Evolutionary conservation across 1,140 invertebrate species (phyloP).

Genomic region (Macrobrachium rosenbergii): DNA sequence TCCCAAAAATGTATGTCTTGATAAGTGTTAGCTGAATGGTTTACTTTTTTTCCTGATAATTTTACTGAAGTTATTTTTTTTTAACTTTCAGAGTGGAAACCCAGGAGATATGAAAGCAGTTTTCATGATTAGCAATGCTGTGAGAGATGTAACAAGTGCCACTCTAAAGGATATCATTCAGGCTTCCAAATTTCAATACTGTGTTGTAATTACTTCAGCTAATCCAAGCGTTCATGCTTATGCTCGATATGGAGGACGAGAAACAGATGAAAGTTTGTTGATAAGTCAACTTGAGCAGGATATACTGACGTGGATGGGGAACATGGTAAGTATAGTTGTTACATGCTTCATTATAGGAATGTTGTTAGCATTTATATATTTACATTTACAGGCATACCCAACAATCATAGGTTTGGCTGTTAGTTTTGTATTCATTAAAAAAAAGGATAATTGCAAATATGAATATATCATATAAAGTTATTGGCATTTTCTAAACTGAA

Average conservation of each 20-base stretch:
- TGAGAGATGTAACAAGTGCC: constrained; percentile 71
- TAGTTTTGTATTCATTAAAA: too few species aligned
- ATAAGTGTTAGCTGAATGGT: too few species aligned
- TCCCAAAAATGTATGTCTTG: neutral
- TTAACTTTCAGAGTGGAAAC: constrained; percentile 30
- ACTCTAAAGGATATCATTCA: constrained; percentile 74
- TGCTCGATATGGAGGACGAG: constrained; percentile 66
- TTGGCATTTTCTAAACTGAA: too few species aligned
- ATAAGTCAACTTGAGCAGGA: constrained; percentile 72
- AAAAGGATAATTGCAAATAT: too few species aligned
- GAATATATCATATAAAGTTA: too few species aligned
- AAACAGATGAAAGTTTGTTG: constrained; percentile 67
- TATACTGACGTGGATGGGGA: constrained; percentile 74
- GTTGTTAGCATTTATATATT: too few species aligned
- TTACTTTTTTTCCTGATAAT: neutral
- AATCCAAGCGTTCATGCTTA: constrained; percentile 71
- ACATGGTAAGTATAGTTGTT: constrained; percentile 68
- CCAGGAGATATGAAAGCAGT: constrained; percentile 72
- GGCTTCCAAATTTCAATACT: constrained; percentile 75
- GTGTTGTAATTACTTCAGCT: constrained; percentile 74
- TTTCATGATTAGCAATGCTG: constrained; percentile 74
- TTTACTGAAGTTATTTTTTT: neutral
- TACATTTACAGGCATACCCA: too few species aligned
- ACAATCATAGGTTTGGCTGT: too few species aligned
- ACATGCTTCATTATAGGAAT: too few species aligned